Evolutionary conservation across 2,888 invertebrate species (phyloP), one percentile per base, ranked within the genome.

Genomic region (Eupithecia abbreviata): DNA sequence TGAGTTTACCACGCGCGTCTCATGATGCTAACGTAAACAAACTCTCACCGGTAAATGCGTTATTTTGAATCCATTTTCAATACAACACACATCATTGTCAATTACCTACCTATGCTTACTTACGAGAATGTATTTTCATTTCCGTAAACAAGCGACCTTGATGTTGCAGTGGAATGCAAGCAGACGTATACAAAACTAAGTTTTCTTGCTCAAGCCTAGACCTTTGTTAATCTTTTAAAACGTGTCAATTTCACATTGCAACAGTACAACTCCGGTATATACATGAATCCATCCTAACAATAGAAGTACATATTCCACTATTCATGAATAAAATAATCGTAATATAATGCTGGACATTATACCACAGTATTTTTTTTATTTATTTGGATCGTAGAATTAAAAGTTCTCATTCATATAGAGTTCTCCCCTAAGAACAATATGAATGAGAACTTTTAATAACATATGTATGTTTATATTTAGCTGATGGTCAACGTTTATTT

Each of bases 31-130:
- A 75, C 77, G 75, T 76, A 72, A 78, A 77, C 79, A 76, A 79
- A 83, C 82, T 83, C 83, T 82, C 78, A 75, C 82, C 81, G 78
- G 81, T 83, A 83, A 82, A 82, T 79, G 81, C 30, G 42, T 82
- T 83, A 80, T 83, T 85, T 80, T 84, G 82, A 77, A 78, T 77
- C 49, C 71, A 80, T 82, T 80, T 80, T 79, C 78, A 75, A 81
- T 83, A 76, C 45, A 77, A 82, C 79, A 80, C 85, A 83, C 77
- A 76, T 80, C 72, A 66, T 74, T 84, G 83, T 82, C 83, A 82
- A 82, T 78, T 73, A 72, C 67, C 67, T 79, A n/a, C 41, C 7
- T 42, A 9, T 67, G 68, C 45, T 42, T 13, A 43, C 15, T 43
- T 67, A 47, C 15, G 10, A 43, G 43, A 68, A 66, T 66, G 42